Base-by-base conservation (phyloP, 2,797 vertebrate genomes). In the Chelon labrosus region DNA sequence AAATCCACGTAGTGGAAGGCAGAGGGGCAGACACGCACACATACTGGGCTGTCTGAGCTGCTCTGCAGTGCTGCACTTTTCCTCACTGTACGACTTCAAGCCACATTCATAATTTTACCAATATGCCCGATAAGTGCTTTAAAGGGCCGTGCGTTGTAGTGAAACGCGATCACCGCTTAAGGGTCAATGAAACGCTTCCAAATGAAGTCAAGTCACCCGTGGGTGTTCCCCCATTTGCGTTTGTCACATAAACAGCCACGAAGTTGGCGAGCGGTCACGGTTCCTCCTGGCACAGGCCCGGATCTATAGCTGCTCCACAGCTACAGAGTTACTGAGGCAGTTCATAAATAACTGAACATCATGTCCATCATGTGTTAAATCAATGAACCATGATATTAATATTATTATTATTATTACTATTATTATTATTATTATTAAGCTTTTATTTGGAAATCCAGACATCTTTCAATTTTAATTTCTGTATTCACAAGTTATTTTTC, bases 241-340 rank as follows among this genome's bases (percentile, higher is more conserved):
- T 83, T 46, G 92, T 90, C 92, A 91, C 83, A 88, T 90, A 89
- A 91, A 89, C 89, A 85, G 89, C 69, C 82, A 55, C 77, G 17
- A 76, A 85, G 71, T 79, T 86, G 85, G 80, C 77, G 46, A 51
- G 61, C 19, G 44, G 38, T 41, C 60, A 64, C 35, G 51, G 69
- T 82, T 87, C 77, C 67, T 83, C 46, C 83, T 85, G 82, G 82
- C 87, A 84, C 16, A 75, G 73, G 66, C 70, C 62, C 22, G 17
- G 22, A 65, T 67, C 59, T 51, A 37, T n/a, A 35, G 16, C 22
- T 44, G 4, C 27, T 37, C 62, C 25, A 13, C n/a, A 49, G 17
- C 14, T 10, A 14, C 47, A 20, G n/a, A 13, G 25, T 73, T 55
- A 42, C 61, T 53, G 31, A 37, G 52, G 7, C 55, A 22, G 19